Conservation (phyloP, 2,888 invertebrate genomes). For the Dioctria linearis region DNA sequence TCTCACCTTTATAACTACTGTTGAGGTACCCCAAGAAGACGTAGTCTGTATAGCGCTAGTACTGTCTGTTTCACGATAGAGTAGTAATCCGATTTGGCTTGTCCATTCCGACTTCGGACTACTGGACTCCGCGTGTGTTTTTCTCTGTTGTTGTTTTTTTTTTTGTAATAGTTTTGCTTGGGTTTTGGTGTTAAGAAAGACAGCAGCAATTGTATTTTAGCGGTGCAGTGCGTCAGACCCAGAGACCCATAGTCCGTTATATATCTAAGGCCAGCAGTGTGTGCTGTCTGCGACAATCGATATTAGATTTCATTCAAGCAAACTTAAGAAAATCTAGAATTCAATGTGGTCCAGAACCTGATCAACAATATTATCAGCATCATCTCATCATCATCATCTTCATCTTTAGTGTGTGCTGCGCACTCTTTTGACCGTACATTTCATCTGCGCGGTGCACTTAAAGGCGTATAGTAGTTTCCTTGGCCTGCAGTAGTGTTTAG, state of each 20-base stretch:
- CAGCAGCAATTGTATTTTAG: neutral
- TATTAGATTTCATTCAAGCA: conserved; percentile 1
- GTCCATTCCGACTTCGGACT: neutral
- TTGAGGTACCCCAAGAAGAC: neutral
- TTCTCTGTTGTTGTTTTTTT: neutral
- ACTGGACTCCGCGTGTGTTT: neutral
- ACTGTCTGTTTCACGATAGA: neutral
- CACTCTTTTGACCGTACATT: neutral
- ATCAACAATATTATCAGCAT: neutral
- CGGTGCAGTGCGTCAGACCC: neutral
- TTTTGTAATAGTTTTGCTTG: neutral
- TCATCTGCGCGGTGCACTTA: conserved; percentile 20
- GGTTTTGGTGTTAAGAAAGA: neutral
- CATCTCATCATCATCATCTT: too few species aligned
- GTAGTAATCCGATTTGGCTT: neutral
- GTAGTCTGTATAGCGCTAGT: neutral
- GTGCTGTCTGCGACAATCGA: neutral
- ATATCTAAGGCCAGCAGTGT: too few species aligned
- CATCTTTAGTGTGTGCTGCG: conserved; percentile 7
- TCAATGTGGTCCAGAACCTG: neutral
- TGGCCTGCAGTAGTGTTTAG: neutral
- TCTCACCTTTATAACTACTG: conserved; percentile 40
- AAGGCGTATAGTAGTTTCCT: neutral
- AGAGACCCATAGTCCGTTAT: too few species aligned
- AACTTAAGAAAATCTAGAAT: neutral